Conservation (phyloP, 35 echinoderm and acorn worm genomes). For the Lytechinus pictus region DNA sequence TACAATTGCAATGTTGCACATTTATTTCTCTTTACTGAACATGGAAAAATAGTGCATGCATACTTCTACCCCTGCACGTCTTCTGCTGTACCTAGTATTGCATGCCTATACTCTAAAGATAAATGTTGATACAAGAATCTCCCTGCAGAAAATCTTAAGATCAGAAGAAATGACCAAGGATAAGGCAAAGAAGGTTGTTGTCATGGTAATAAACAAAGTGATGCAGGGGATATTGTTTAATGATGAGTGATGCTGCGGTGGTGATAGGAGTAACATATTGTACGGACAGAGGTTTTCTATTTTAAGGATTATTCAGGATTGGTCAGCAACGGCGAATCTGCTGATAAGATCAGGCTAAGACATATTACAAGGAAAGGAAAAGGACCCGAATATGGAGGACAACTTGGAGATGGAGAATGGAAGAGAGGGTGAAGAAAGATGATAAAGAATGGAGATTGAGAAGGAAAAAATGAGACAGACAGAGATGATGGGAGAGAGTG, state of each 20-base stretch:
- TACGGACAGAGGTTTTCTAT: background rate
- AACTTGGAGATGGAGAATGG: background rate
- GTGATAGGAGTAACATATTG: background rate
- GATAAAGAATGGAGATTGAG: background rate
- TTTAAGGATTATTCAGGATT: too few relatives aligned
- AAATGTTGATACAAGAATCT: background rate
- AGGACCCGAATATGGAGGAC: background rate
- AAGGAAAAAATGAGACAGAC: background rate
- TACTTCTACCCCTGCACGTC: background rate
- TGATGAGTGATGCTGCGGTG: background rate
- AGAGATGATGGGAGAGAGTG: background rate
- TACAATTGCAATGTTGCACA: too few relatives aligned
- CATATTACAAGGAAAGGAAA: background rate
- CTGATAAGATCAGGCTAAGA: background rate
- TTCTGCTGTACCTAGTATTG: background rate
- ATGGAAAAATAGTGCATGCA: too few relatives aligned
- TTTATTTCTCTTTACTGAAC: too few relatives aligned
- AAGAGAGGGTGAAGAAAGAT: background rate
- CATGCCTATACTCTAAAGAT: background rate
- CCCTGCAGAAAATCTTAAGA: background rate
- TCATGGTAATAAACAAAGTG: background rate
- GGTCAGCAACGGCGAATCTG: background rate
- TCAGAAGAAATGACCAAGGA: background rate
- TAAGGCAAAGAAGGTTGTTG: background rate
- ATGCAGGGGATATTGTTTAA: background rate